Evolutionary conservation across 1,140 invertebrate species (phyloP), one percentile per base, ranked within the genome.

Genomic region (Pseudoatta argentina): DNA sequence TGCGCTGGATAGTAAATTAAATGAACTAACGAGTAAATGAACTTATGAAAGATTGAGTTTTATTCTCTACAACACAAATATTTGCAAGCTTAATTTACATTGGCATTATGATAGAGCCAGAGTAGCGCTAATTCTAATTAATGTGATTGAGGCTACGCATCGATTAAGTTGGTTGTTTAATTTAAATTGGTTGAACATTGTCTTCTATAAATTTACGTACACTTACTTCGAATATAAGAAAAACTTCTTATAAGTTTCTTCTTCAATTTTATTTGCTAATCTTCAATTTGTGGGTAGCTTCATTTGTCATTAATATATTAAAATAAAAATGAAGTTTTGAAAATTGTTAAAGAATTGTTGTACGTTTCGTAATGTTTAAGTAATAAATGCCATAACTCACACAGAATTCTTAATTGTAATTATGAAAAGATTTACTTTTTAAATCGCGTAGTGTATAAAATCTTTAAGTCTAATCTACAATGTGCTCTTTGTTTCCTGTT

Each of bases 1-100:
- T 3, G 48, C 34, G 48, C 8, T 14, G n/a, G 63, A 24, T 51
- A 27, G 8, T 5, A 53, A 69, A 81, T 81, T 69, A 39, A 39
- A 69, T 16, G 77, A 27, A 39, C 16, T 24, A 79, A 67, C 3
- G 44, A 64, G 14, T 21, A 21, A 21, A 21, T 21, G 21, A 21
- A 21, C 21, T 79, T 79, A 44, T 48, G 63, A 69, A 69, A 55
- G 77, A 34, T 67, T n/a, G 64, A 53, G 5, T 57, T 69, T 30
- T 5, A 16, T 66, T 78, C 24, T 48, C 3, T 48, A 8, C n/a
- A 44, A 81, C 18, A 55, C 5, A 18, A 2, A 21, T 39, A 44
- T 57, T 57, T 24, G 10, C 24, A 57, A 39, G 16, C 34, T 71
- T 44, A 21, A 55, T 69, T 24, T 12, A 55, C 30, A 51, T 44